Evolutionary conservation across 2,797 vertebrate species (phyloP), one percentile per base, ranked within the genome.

Genomic region (Tenualosa thibaudeaui): DNA sequence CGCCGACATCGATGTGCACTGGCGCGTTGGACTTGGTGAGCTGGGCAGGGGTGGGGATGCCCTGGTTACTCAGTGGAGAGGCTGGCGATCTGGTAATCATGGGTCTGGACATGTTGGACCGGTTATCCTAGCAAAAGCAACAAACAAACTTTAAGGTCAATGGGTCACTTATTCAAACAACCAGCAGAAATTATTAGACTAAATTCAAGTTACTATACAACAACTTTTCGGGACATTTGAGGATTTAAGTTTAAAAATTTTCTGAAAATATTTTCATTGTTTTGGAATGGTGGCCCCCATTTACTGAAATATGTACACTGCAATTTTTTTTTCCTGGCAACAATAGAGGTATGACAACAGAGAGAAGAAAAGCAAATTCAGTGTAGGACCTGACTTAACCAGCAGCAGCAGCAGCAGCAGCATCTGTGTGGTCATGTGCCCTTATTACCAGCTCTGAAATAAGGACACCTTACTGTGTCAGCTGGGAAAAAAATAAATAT

Each of bases 11-110:
- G 85, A 99, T 99, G 95, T 99, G 98, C 93, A 99, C 98, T 1
- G 98, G 98, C 13, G 97, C 98, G 85, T 99, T 99, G 96, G 97
- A 99, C 92, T 99, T 98, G 91, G 97, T 99, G 95, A 99, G 97
- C 90, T 99, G 98, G 87, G 98, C 98, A 90, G 98, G 96, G 87
- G 98, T 97, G 86, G 98, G 98, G 92, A 99, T 99, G 94, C 98
- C 98, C 97, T 99, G 98, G 94, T 96, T 99, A 95, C 96, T 98
- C 95, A 99, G 94, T 88, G 98, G 98, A 91, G 98, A 99, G 91
- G 97, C 98, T 88, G 98, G 98, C 88, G 98, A 99, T 93, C 98
- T 96, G 92, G 97, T 98, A 94, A 99, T 97, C 96, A 99, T 96
- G 93, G 98, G 98, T 94, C 98, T 97, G 95, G 98, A 99, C 98